These are phyloP conservation scores for Crenuchus spilurus DNA, from an alignment of 2,797 vertebrate genomes.

Conservation along the genomic window DNA sequence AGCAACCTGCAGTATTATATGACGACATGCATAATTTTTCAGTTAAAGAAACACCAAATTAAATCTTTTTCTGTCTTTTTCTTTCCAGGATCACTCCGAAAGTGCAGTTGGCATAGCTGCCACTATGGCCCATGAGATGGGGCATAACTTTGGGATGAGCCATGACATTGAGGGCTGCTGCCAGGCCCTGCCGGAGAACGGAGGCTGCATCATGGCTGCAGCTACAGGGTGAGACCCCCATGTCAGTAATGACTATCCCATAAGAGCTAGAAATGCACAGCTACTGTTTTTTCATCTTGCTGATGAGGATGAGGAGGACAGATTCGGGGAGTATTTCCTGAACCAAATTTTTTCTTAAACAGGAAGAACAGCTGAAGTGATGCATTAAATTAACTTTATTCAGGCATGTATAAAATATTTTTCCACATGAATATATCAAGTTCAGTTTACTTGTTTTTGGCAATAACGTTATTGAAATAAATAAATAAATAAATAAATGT, in stretches of 20 bases:
- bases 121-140: conserved; percentile 97
- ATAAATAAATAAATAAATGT: too few species aligned
- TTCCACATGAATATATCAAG: too few species aligned
- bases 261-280: too few species aligned
- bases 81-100: conserved; percentile 89
- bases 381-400: too few species aligned
- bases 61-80: background rate
- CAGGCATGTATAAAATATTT: too few species aligned
- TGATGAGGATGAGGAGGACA: too few species aligned
- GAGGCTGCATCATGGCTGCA: conserved; percentile 98
- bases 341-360: too few species aligned
- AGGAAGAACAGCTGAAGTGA: background rate
- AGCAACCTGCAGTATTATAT: conserved; percentile 44
- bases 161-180: conserved; percentile 90
- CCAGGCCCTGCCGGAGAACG: conserved; percentile 81
- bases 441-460: too few species aligned
- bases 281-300: background rate
- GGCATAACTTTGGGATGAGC: conserved; percentile 98
- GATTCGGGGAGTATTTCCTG: too few species aligned
- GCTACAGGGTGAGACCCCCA: conserved; percentile 87
- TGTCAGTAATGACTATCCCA: too few species aligned
- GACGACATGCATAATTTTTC: background rate
- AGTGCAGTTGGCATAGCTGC: conserved; percentile 90
- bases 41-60: background rate
- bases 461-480: too few species aligned